These are phyloP conservation scores for Anastatus disparis DNA, from an alignment of 1,140 invertebrate species.

Conservation along the genomic window DNA sequence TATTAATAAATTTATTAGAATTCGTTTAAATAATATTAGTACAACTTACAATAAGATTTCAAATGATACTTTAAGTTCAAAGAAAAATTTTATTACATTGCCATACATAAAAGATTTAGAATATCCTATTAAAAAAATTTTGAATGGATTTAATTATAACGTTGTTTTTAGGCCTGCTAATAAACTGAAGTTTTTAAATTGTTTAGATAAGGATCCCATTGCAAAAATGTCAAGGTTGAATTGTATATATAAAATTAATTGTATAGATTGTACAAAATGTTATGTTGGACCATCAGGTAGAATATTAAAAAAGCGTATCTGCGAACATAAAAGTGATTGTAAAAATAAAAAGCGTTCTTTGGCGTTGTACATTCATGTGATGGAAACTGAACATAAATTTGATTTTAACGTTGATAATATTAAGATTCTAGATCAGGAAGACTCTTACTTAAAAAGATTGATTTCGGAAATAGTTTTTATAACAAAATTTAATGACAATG, in stretches of 20 bases:
- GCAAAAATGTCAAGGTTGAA: background rate
- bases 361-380: background rate
- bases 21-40: background rate
- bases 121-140: background rate
- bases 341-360: background rate
- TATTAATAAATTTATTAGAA: background rate
- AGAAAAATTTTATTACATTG: background rate
- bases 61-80: background rate
- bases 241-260: background rate
- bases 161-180: background rate
- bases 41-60: background rate
- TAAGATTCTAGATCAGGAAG: background rate
- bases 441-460: background rate
- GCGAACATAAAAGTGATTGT: no score
- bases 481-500: background rate
- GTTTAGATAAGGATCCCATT: background rate
- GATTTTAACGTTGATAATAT: background rate
- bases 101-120: background rate
- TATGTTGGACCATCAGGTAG: no score
- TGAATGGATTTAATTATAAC: background rate
- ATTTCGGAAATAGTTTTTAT: background rate
- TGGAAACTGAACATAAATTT: background rate
- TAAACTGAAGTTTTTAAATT: background rate
- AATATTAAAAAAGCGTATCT: background rate
- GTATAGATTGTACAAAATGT: background rate